Conservation (phyloP, 2,888 invertebrate species). For the Caenorhabditis japonica region DNA sequence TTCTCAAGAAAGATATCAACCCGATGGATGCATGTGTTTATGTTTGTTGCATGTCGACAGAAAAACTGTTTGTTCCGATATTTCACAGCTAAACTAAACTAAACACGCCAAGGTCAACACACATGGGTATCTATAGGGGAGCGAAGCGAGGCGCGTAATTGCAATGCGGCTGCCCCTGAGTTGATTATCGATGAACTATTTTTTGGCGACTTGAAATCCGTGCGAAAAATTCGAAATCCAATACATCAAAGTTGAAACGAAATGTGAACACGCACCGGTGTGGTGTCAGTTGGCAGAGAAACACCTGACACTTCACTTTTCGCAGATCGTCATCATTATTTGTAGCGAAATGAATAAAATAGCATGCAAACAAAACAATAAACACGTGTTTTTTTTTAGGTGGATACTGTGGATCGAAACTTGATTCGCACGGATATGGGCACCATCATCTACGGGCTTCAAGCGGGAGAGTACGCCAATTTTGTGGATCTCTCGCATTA, state of each 20-base stretch:
- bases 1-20: conserved; percentile 1
- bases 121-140: conserved; percentile 7
- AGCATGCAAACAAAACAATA: conserved; percentile 1
- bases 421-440: conserved; percentile 45
- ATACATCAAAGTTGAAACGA: conserved; percentile 37
- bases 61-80: conserved; percentile 52
- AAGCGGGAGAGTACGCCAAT: conserved; percentile 42
- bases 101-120: conserved; percentile 36
- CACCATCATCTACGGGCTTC: conserved; percentile 50
- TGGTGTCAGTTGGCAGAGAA: conserved; percentile 30
- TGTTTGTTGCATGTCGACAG: conserved; percentile 5
- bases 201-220: too few relatives aligned
- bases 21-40: background rate
- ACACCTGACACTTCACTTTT: conserved; percentile 30
- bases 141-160: conserved; percentile 42
- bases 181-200: too few relatives aligned
- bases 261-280: conserved; percentile 37
- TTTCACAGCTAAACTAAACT: conserved; percentile 33
- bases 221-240: background rate
- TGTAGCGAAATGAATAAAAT: too few relatives aligned
- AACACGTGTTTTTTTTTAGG: conserved; percentile 40
- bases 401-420: conserved; percentile 33
- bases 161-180: background rate
- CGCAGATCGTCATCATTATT: too few relatives aligned
- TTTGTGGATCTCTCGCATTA: conserved; percentile 55